Evolutionary conservation across 2,797 vertebrate species (phyloP).

Genomic region (Dallia pectoralis): DNA sequence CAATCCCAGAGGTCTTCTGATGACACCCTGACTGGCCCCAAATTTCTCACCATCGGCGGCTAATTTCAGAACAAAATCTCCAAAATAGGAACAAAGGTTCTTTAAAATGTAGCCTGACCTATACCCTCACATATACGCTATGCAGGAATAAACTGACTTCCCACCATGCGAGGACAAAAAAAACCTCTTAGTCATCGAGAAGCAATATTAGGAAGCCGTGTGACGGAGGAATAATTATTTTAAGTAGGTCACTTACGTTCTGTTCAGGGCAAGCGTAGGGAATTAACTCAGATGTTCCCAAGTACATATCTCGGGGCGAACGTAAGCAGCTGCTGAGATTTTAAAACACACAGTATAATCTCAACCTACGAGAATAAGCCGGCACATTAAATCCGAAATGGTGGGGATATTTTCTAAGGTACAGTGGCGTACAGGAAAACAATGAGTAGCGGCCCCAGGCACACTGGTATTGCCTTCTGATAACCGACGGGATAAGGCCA

Average conservation of each 20-base stretch:
- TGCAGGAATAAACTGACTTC: not conserved
- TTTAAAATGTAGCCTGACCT: not conserved
- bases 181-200: conserved; percentile 16
- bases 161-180: conserved; percentile 18
- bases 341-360: not conserved
- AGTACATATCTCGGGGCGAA: conserved; percentile 52
- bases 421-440: conserved; percentile 38
- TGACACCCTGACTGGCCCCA: not conserved
- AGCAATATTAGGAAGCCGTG: conserved; percentile 33
- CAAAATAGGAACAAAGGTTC: not conserved
- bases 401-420: conserved; percentile 42
- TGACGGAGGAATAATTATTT: conserved; percentile 45
- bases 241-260: conserved; percentile 69
- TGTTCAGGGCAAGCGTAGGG: conserved; percentile 60
- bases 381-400: not conserved
- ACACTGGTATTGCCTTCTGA: conserved; percentile 21
- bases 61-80: not conserved
- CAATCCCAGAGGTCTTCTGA: not conserved
- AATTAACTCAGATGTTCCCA: conserved; percentile 62
- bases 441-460: conserved; percentile 19
- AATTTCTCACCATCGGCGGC: not conserved
- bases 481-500: not conserved
- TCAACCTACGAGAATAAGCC: not conserved
- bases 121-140: not conserved
- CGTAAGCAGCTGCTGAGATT: not conserved